Evolutionary conservation across 1,140 invertebrate species (phyloP).

Genomic region (Parapsyche elsis): DNA sequence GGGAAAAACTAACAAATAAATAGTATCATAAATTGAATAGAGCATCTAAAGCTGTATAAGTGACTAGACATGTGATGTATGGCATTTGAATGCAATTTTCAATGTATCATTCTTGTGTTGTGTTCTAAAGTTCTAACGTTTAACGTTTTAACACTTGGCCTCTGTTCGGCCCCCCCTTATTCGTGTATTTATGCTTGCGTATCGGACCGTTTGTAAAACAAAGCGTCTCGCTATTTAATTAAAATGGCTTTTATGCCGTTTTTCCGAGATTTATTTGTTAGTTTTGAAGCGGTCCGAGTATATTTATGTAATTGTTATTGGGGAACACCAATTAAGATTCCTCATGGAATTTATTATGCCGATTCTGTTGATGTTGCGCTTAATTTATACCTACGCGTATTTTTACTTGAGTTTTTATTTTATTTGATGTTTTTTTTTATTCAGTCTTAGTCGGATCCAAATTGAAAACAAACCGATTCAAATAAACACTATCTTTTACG

Average conservation of each 20-base stretch:
- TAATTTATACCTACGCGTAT: neutral
- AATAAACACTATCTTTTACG: neutral
- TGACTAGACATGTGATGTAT: no score
- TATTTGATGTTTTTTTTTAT: neutral
- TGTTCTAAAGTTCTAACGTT: no score
- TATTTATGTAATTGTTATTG: slow-evolving; percentile 21
- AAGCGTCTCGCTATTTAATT: slow-evolving; percentile 9
- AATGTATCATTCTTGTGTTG: no score
- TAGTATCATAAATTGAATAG: no score
- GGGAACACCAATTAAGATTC: slow-evolving; percentile 25
- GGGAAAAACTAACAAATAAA: no score
- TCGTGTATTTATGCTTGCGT: neutral
- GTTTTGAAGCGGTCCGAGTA: slow-evolving; percentile 11
- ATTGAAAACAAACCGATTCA: neutral
- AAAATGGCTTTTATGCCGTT: neutral
- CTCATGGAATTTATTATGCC: slow-evolving; percentile 4
- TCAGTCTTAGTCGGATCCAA: neutral
- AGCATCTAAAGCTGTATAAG: no score
- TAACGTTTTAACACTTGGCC: no score
- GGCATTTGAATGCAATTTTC: no score
- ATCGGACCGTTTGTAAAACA: neutral
- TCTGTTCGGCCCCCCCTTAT: no score
- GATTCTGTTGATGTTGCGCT: neutral
- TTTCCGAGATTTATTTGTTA: slow-evolving; percentile 16
- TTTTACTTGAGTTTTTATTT: neutral